phyloP scores from a whole-genome alignment of 1,140 invertebrate species.

The Venturia canescens region DNA sequence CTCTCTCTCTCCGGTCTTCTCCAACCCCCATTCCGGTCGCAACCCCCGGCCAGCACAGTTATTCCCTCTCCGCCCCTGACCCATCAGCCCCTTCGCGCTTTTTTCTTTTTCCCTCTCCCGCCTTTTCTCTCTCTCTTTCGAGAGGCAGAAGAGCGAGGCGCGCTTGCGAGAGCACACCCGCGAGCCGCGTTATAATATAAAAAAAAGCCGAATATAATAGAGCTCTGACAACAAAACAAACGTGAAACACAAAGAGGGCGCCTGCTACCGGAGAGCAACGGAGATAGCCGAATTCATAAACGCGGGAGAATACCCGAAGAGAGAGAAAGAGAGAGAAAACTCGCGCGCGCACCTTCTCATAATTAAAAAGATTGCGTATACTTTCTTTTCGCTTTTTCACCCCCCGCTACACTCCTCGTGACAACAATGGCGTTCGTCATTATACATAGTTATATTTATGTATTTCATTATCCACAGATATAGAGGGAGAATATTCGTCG shows the following conservation, averaged over 20 bases:
- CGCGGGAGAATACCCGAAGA: background rate
- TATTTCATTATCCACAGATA: background rate
- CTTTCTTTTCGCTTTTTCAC: slow-evolving; percentile 48
- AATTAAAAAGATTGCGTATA: slow-evolving; percentile 74
- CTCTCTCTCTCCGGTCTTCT: slow-evolving; percentile 43
- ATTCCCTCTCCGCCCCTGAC: slow-evolving; percentile 63
- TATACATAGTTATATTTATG: too few species aligned
- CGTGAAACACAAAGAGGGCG: slow-evolving; percentile 71
- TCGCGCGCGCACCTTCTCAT: slow-evolving; percentile 64
- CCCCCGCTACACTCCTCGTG: slow-evolving; percentile 6
- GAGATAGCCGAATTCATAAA: too few species aligned
- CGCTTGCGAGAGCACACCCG: slow-evolving; percentile 48
- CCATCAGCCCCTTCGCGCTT: slow-evolving; percentile 64
- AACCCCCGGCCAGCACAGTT: slow-evolving; percentile 35
- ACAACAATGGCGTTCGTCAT: slow-evolving; percentile 8
- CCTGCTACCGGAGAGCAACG: background rate
- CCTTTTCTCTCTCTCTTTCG: slow-evolving; percentile 61
- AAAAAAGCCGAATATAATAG: slow-evolving; percentile 71
- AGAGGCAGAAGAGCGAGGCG: slow-evolving; percentile 52
- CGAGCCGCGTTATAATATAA: slow-evolving; percentile 73
- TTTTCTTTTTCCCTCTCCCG: slow-evolving; percentile 23
- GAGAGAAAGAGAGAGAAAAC: background rate
- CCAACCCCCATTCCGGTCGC: slow-evolving; percentile 41
- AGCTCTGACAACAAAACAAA: slow-evolving; percentile 73
- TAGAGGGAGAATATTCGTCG: background rate